phyloP scores from a whole-genome alignment of 2,888 invertebrate genomes.

The Myopa tessellatipennis region DNA sequence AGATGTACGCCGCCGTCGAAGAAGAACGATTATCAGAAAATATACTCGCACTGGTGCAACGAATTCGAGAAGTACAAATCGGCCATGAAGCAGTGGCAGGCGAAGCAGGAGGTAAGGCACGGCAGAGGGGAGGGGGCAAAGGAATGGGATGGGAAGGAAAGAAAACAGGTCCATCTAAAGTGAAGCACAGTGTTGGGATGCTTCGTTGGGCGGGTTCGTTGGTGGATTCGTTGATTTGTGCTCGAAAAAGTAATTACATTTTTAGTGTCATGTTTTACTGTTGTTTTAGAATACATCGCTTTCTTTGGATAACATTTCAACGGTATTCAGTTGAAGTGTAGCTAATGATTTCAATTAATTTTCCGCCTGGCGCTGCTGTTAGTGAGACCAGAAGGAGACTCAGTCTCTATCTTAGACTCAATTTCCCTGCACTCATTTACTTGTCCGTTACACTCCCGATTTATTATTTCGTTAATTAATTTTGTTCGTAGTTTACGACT shows the following conservation, averaged over 20 bases:
- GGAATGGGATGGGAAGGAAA: too few species aligned
- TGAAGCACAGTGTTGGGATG: too few species aligned
- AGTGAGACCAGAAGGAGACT: neutral
- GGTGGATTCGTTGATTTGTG: neutral
- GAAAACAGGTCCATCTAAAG: too few species aligned
- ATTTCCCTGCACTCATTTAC: neutral
- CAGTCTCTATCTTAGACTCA: neutral
- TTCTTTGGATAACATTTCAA: constrained; percentile 32
- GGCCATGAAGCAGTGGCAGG: constrained; percentile 95
- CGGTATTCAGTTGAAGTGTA: constrained; percentile 51
- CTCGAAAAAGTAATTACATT: constrained; percentile 42
- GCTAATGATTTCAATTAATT: constrained; percentile 65
- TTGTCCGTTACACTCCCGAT: too few species aligned
- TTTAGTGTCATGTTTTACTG: constrained; percentile 27
- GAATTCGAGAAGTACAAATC: constrained; percentile 97
- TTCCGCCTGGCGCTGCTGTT: constrained; percentile 45
- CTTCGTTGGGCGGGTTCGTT: too few species aligned
- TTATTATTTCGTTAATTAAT: neutral
- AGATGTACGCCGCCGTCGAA: constrained; percentile 89
- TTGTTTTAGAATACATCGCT: neutral
- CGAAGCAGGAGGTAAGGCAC: constrained; percentile 85
- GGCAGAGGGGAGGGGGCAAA: neutral
- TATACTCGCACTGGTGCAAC: constrained; percentile 98
- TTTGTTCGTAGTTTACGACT: neutral
- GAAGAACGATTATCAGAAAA: constrained; percentile 92